phyloP scores from a whole-genome alignment of 2,888 invertebrate genomes.

The Cataglyphis cursor region DNA sequence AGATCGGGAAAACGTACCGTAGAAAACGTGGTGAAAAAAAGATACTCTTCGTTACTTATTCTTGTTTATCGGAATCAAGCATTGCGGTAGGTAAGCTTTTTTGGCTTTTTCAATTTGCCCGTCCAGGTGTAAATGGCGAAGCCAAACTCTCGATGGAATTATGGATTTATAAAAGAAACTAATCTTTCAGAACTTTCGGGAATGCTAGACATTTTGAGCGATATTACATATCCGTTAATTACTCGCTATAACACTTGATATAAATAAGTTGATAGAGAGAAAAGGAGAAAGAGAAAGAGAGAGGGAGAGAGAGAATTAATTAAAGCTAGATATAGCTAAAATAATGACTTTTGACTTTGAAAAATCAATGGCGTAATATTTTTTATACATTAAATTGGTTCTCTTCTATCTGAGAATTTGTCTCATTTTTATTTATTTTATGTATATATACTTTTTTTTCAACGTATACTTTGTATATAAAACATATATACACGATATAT shows the following conservation, averaged over 20 bases:
- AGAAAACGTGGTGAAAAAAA: slow-evolving; percentile 57
- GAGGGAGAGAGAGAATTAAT: too few relatives aligned
- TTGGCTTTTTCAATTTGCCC: background rate
- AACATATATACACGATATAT: background rate
- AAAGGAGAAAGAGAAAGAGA: too few relatives aligned
- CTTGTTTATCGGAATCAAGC: background rate
- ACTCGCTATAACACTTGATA: background rate
- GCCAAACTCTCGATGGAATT: background rate
- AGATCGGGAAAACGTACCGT: slow-evolving; percentile 21
- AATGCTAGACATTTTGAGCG: background rate
- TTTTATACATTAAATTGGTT: background rate
- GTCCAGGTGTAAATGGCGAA: background rate
- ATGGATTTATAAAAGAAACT: background rate
- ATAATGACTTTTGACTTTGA: too few relatives aligned
- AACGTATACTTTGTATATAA: background rate
- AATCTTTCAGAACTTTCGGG: background rate
- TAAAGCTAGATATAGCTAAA: too few relatives aligned
- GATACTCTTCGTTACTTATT: slow-evolving; percentile 39
- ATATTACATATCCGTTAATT: background rate
- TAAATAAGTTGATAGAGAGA: too few relatives aligned
- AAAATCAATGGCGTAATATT: slow-evolving; percentile 1
- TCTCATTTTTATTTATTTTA: background rate
- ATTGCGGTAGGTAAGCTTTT: slow-evolving; percentile 34
- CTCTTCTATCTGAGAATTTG: background rate
- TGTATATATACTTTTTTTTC: background rate